A percentile compares a stretch with the other conserved stretches of the same genome.
Evolutionary conservation across 1,140 invertebrate genomes (phyloP).

Genomic region (Drosophila sturtevanti): DNA sequence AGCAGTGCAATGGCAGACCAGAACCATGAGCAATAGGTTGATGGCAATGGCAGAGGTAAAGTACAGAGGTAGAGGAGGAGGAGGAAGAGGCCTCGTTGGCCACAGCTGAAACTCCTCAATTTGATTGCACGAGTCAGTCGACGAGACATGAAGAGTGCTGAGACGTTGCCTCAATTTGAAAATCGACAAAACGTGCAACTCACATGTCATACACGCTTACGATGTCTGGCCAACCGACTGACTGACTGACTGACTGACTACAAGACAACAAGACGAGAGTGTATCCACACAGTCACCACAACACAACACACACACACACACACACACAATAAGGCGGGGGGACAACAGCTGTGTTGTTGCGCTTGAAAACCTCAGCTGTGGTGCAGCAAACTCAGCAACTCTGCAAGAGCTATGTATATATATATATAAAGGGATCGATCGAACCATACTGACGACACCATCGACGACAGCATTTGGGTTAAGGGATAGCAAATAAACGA

Average conservation of each 20-base stretch:
- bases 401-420: background rate
- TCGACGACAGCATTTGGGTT: slow-evolving; percentile 15
- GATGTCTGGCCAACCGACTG: slow-evolving; percentile 43
- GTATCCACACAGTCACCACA: slow-evolving; percentile 10
- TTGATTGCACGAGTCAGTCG: slow-evolving; percentile 70
- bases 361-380: slow-evolving; percentile 42
- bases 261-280: slow-evolving; percentile 3
- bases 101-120: slow-evolving; percentile 71
- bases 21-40: no score
- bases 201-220: slow-evolving; percentile 78
- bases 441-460: slow-evolving; percentile 21
- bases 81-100: slow-evolving; percentile 1
- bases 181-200: slow-evolving; percentile 80
- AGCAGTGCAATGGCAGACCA: slow-evolving; percentile 17
- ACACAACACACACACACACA: background rate
- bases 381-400: slow-evolving; percentile 6
- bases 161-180: slow-evolving; percentile 75
- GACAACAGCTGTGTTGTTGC: slow-evolving; percentile 46
- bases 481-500: background rate
- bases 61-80: background rate
- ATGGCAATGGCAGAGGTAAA: background rate
- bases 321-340: slow-evolving; percentile 25
- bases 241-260: slow-evolving; percentile 36
- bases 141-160: slow-evolving; percentile 51
- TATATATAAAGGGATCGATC: background rate